Percentiles rank a stretch among this genome's conserved stretches.
Evolutionary conservation across 2,888 invertebrate species (phyloP).

Genomic region (Leptodirus hochenwartii): DNA sequence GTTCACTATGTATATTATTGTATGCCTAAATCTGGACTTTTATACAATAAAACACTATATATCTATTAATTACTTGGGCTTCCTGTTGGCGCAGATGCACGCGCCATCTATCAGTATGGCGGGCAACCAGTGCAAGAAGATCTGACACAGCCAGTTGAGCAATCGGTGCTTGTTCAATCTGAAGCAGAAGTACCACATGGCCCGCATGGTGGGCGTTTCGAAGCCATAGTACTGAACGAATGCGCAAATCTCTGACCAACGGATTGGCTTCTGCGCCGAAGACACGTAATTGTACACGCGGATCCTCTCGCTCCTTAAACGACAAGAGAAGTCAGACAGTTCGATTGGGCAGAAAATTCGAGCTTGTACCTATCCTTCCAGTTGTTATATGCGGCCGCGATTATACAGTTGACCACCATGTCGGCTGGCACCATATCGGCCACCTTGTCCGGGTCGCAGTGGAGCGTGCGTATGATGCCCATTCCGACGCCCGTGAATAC

Average conservation of each 20-base stretch:
- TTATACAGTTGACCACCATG: constrained; percentile 52
- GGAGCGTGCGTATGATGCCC: constrained; percentile 51
- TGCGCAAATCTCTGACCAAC: constrained; percentile 38
- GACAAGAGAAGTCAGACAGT: too few species aligned
- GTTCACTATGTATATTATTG: too few species aligned
- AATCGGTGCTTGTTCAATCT: constrained; percentile 36
- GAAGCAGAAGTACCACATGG: constrained; percentile 47
- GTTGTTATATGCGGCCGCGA: constrained; percentile 35
- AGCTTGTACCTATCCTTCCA: constrained; percentile 9
- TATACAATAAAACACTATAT: not conserved
- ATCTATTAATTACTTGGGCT: constrained; percentile 30
- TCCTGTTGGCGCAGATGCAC: constrained; percentile 31
- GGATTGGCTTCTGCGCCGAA: too few species aligned
- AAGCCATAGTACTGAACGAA: constrained; percentile 33
- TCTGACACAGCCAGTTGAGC: constrained; percentile 36
- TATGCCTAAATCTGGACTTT: too few species aligned
- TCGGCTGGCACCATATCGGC: constrained; percentile 71
- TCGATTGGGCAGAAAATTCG: too few species aligned
- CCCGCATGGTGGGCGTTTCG: constrained; percentile 36
- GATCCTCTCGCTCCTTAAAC: too few species aligned
- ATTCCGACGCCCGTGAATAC: constrained; percentile 35
- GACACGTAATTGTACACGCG: too few species aligned
- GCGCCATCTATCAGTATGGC: constrained; percentile 37
- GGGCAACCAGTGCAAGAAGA: constrained; percentile 43
- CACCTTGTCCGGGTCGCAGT: constrained; percentile 38